Percentiles rank a stretch among this genome's conserved stretches.
Conservation (phyloP, 2,797 vertebrate species). For the Crossoptilon crossoptilon region DNA sequence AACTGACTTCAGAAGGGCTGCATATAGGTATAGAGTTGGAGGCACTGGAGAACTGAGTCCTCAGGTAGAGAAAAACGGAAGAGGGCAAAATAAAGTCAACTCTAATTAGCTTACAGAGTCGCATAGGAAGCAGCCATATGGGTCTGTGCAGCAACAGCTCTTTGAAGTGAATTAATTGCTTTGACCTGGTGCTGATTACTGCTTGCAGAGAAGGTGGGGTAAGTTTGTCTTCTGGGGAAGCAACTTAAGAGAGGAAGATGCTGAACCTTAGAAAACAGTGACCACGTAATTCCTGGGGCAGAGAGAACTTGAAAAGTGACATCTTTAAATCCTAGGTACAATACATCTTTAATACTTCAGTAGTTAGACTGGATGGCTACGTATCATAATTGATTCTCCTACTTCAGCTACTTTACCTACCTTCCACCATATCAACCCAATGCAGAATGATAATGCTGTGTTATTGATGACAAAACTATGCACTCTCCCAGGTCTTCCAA, state of each 20-base stretch:
- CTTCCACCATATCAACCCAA: not conserved
- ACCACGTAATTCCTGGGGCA: not conserved
- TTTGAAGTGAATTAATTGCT: conserved; percentile 67
- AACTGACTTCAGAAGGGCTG: not conserved
- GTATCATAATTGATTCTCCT: rapidly evolving
- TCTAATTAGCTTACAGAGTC: conserved; percentile 54
- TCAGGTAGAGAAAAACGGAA: conserved; percentile 34
- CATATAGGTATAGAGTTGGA: not conserved
- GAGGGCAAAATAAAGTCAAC: conserved; percentile 65
- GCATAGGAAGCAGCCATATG: conserved; percentile 60
- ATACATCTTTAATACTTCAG: not conserved
- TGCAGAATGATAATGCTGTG: not conserved
- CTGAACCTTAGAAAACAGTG: not conserved
- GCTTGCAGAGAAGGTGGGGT: not conserved
- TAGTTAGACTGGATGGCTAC: not conserved
- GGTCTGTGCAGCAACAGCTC: conserved; percentile 10
- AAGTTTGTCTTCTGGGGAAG: conserved; percentile 10
- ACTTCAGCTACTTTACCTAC: not conserved
- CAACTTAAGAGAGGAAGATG: not conserved
- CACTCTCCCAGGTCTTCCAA: not conserved
- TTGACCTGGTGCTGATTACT: conserved; percentile 55
- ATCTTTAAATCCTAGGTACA: not conserved
- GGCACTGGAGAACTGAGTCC: not conserved
- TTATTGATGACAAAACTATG: not conserved
- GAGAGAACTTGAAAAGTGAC: not conserved